Evolutionary conservation across 64 coral and sea anemone species (phyloP), one percentile per base, ranked within the genome.

Genomic region (Astreopora myriophthalma): DNA sequence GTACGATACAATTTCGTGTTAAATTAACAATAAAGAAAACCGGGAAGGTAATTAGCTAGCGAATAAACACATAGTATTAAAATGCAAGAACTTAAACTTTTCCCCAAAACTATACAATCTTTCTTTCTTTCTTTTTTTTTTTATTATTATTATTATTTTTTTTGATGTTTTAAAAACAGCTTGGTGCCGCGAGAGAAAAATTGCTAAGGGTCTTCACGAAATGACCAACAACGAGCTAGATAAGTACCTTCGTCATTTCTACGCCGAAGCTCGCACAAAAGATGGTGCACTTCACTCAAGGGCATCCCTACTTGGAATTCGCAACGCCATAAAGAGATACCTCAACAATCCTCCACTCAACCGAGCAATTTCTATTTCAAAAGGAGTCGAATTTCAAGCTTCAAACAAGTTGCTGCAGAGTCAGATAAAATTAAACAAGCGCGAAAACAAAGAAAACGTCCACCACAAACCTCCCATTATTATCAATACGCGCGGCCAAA

Each of bases 391-490:
- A 30, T 89, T 89, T 46, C 71, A 89, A 66, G 19, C 71, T 8
- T 89, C 72, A 28, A 84, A 84, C 33, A 61, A 65, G 27, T 11
- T 63, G 13, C 48, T 84, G 0, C 70, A 25, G 49, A 76, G 86
- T 73, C 12, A 37, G 24, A 88, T 76, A 76, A 88, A 76, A 8
- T 33, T 75, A 55, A 88, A 88, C 32, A 88, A 64, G 17, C 49
- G 86, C 57, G 71, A 88, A 63, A 88, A 88, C 71, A 75, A 88
- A 57, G 70, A 75, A 88, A 88, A 75, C 16, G 27, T 33, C 5
- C 31, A 46, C 24, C 30, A 30, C n/a, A 75, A 75, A 48, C 19
- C 73, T 48, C 8, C n/a, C n/a, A n/a, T n/a, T n/a, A n/a, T n/a
- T n/a, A n/a, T n/a, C n/a, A n/a, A n/a, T n/a, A n/a, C n/a, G n/a